phyloP scores from a whole-genome alignment of 2,888 invertebrate genomes.

The Dioctria linearis region DNA sequence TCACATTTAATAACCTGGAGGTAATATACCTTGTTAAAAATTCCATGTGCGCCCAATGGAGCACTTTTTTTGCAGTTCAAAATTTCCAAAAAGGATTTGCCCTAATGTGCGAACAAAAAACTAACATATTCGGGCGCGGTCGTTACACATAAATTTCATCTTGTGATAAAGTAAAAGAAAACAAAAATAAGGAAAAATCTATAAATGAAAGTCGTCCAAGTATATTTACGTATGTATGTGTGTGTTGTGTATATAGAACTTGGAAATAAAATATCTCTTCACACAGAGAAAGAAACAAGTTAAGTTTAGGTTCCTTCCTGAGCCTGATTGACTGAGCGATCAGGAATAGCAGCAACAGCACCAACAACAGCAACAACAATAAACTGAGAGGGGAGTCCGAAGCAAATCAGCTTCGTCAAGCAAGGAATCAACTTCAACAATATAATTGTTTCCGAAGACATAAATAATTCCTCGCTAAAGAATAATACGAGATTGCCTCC shows the following conservation, averaged over 20 bases:
- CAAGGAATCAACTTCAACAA: constrained; percentile 55
- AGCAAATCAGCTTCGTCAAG: constrained; percentile 22
- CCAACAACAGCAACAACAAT: too few relatives aligned
- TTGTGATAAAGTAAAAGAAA: background rate
- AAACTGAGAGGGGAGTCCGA: background rate
- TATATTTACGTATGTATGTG: background rate
- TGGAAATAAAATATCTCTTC: too few relatives aligned
- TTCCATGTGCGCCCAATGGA: too few relatives aligned
- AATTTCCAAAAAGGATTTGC: background rate
- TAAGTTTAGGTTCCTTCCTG: background rate
- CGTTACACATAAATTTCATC: constrained; percentile 21
- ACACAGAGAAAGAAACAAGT: too few relatives aligned
- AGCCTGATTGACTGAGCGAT: background rate
- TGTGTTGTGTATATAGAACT: too few relatives aligned
- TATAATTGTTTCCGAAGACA: constrained; percentile 59
- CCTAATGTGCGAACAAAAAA: constrained; percentile 8
- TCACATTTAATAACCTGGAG: too few relatives aligned
- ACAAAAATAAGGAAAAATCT: background rate
- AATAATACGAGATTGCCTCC: constrained; percentile 56
- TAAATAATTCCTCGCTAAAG: constrained; percentile 56
- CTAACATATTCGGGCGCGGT: background rate
- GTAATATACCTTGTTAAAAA: too few relatives aligned
- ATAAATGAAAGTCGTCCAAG: constrained; percentile 5
- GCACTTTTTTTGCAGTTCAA: too few relatives aligned
- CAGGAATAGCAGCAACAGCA: background rate